Percentiles rank a stretch among this genome's conserved stretches.
Evolutionary conservation across 2,888 invertebrate species (phyloP).

Genomic region (Tinea pellionella): DNA sequence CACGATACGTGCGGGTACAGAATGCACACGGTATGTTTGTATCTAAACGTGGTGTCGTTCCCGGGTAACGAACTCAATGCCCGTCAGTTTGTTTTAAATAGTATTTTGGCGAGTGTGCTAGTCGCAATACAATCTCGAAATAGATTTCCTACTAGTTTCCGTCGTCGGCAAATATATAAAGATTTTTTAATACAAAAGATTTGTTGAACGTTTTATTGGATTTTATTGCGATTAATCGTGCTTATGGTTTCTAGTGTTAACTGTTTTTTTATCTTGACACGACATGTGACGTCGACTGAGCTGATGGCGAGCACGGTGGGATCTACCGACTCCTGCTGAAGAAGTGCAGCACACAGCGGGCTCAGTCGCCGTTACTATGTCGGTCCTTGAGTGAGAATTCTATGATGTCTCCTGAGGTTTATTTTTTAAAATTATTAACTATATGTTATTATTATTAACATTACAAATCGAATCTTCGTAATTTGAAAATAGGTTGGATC

Average conservation of each 20-base stretch:
- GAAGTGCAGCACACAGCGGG: too few species aligned
- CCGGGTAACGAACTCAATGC: constrained; percentile 49
- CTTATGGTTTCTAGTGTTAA: too few species aligned
- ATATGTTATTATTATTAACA: too few species aligned
- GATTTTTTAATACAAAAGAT: background rate
- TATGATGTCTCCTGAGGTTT: too few species aligned
- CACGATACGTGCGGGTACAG: background rate
- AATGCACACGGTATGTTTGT: background rate
- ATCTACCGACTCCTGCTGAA: too few species aligned
- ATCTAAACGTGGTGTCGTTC: constrained; percentile 13
- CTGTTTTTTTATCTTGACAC: too few species aligned
- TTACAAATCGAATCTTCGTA: too few species aligned
- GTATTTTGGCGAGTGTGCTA: constrained; percentile 37
- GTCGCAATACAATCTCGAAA: constrained; percentile 15
- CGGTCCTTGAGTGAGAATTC: too few species aligned
- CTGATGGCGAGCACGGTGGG: too few species aligned
- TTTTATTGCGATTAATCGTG: background rate
- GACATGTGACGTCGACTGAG: too few species aligned
- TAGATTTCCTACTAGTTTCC: constrained; percentile 6
- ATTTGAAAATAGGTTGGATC: background rate
- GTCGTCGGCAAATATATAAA: background rate
- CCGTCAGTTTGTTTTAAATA: constrained; percentile 40
- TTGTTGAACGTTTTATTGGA: background rate
- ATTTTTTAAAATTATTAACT: too few species aligned
- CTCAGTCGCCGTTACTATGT: too few species aligned